phyloP scores from a whole-genome alignment of 2,797 vertebrate species.

The Momotus momota region DNA sequence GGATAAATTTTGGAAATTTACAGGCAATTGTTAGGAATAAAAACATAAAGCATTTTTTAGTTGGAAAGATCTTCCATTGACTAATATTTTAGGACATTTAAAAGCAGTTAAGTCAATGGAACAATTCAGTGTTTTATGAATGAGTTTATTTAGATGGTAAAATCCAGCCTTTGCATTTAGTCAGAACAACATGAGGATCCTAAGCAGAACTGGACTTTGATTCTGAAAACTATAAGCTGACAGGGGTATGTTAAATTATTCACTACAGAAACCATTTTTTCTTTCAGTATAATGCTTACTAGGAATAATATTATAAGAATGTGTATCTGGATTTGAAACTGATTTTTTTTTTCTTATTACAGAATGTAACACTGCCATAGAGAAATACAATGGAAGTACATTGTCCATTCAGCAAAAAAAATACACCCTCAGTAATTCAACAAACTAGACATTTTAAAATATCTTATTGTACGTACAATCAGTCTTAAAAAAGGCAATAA shows the following conservation, averaged over 20 bases:
- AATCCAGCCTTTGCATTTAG: neutral
- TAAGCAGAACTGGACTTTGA: neutral
- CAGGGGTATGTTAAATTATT: neutral
- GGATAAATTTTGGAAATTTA: neutral
- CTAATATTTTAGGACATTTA: neutral
- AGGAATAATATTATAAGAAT: neutral
- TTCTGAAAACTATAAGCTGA: slow-evolving; percentile 3
- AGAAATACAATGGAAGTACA: neutral
- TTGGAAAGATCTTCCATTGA: neutral
- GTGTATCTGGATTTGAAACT: neutral
- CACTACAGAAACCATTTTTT: neutral
- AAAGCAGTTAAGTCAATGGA: neutral
- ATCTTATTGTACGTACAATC: neutral
- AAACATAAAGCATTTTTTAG: neutral
- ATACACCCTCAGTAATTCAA: neutral
- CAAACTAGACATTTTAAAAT: accelerated
- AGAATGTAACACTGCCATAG: neutral
- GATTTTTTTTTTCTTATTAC: neutral
- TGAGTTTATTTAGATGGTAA: neutral
- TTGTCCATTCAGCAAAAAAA: neutral
- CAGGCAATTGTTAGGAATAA: neutral
- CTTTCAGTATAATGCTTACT: neutral
- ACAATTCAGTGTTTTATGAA: neutral
- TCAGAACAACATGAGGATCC: neutral
- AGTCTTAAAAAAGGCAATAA: neutral